Base-by-base conservation (phyloP, 2,888 invertebrate species). In the Temnothorax rugatulus region DNA sequence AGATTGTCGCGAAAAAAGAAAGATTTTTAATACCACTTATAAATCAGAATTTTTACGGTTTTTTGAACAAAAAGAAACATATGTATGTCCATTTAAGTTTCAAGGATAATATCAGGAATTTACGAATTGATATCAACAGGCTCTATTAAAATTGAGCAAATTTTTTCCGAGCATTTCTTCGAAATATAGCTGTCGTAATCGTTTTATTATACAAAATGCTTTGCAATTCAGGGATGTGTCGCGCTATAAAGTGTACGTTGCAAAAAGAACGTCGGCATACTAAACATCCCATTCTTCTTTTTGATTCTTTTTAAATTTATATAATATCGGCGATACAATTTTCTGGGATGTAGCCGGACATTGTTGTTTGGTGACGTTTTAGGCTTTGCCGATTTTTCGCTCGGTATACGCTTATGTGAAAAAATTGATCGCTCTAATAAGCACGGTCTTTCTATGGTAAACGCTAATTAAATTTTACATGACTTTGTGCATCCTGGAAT, bases 361-460 rank as follows among this genome's bases (percentile, higher is more conserved):
- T 69, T 69, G 66, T 77, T 68, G 79, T 71, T 71, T 71, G 79
- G 79, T 71, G 21, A 71, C n/a, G 69, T 81, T 81, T 81, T 81
- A 71, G 71, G 79, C 79, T 81, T 81, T 81, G 50, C 59, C 79
- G 38, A 71, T 81, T 69, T 81, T 71, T 69, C 69, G 79, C 79
- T 81, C 50, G 50, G 59, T 59, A 38, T 59, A 18, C 79, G 79
- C 79, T 81, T 81, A 59, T 81, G 71, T 81, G 79, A 81, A 81
- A 81, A 81, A 81, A 81, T 81, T 81, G 34, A 71, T n/a, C 71
- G 71, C 79, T 81, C 71, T 81, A 81, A 81, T 81, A 81, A 81
- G 71, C 79, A 59, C 71, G 9, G 34, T 34, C 18, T 59, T 66
- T 69, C 25, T 21, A 71, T 5, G 8, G 21, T n/a, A 38, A 9